Percentiles rank a stretch among this genome's conserved stretches.
These are phyloP conservation scores for Erythrocebus patas DNA, from an alignment of 2,113 vertebrate species.

Conservation along the genomic window DNA sequence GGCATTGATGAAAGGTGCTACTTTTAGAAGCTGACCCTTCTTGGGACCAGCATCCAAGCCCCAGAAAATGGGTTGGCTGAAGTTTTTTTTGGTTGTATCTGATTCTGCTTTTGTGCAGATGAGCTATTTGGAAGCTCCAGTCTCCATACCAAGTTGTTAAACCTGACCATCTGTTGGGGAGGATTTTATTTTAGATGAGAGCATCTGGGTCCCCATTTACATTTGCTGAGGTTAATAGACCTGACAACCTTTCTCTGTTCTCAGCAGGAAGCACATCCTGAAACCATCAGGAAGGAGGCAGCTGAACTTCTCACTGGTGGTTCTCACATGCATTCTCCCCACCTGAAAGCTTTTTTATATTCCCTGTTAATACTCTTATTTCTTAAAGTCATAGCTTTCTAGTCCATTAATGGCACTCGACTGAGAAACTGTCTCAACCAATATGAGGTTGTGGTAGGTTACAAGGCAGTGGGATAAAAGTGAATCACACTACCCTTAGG, in stretches of 20 bases:
- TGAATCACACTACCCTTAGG: too few relatives aligned
- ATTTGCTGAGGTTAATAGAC: slow-evolving; percentile 82
- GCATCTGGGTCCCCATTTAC: slow-evolving; percentile 78
- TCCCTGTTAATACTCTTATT: neutral
- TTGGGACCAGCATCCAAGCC: neutral
- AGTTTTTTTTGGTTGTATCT: neutral
- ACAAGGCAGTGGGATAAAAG: neutral
- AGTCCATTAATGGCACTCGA: neutral
- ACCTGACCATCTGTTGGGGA: slow-evolving; percentile 71
- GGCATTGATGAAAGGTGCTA: neutral
- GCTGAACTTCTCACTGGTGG: slow-evolving; percentile 56
- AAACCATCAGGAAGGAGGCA: slow-evolving; percentile 39
- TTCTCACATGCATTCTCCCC: slow-evolving; percentile 35
- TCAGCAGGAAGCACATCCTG: slow-evolving; percentile 73
- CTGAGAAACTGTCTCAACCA: neutral
- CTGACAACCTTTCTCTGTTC: slow-evolving; percentile 80
- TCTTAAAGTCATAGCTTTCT: neutral
- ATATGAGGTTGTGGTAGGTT: neutral
- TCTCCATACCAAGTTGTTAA: slow-evolving; percentile 58
- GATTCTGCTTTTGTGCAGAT: neutral
- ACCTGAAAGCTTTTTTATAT: neutral
- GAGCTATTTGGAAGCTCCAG: slow-evolving; percentile 8
- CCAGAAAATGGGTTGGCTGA: neutral
- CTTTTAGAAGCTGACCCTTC: neutral
- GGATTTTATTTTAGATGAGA: slow-evolving; percentile 73